Base-by-base conservation (phyloP, 2,113 vertebrate species). In the Climacteris rufus region DNA sequence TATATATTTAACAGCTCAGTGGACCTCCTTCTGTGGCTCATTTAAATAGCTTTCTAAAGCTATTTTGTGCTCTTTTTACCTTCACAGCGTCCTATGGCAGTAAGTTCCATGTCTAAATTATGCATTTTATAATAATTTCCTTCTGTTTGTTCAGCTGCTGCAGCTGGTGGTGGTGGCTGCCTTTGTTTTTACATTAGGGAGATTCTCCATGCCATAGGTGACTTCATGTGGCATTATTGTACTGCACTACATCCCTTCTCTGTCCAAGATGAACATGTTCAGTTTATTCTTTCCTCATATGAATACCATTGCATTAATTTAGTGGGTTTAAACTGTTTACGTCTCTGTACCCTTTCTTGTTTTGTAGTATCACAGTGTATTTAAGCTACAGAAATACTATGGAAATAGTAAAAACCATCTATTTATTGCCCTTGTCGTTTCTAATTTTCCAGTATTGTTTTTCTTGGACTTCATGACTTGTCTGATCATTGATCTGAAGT, bases 61-160 rank as follows among this genome's bases (percentile, higher is more conserved):
- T 59, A 4, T 81, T 78, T 63, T 17, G 24, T 37, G n/a, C 2
- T 54, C 13, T 74, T 56, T 74, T 66, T 53, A 35, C 40, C 7
- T 44, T 66, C 8, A 30, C 8, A 56, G 15, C n/a, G 50, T 90
- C 45, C 31, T 49, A 1, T 79, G 49, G 11, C 37, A 44, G 0
- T 65, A 53, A 92, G n/a, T 77, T 80, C 40, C 5, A 9, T 45
- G 10, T 19, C 44, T 88, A 72, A 74, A 45, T 69, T 17, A 45
- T 4, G 6, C 6, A 3, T 77, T 81, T 89, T 28, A 7, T 65
- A 49, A 23, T 76, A 88, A 39, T 78, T 88, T 94, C 20, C 53
- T 88, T 52, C 61, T 76, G 70, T 83, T 95, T 93, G 37, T 76
- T 83, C 66, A 85, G 81, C 69, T 93, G 81, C 59, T 81, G 33